These are phyloP conservation scores for Mirounga angustirostris DNA, from an alignment of 2,113 vertebrate species.

Conservation along the genomic window DNA sequence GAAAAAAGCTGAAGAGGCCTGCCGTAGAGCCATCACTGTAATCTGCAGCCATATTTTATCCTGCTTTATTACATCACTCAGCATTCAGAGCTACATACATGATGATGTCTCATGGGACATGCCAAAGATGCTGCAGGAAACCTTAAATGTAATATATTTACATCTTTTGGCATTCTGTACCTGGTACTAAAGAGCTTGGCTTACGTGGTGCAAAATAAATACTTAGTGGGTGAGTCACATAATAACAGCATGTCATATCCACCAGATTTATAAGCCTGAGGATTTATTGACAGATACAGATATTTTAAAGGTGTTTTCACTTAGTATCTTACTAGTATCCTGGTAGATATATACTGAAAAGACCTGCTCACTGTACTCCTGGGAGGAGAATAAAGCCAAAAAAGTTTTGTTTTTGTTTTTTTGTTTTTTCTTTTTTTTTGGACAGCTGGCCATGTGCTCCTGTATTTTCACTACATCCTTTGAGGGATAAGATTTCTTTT, in stretches of 20 bases:
- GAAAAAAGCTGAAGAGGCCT: slow-evolving; percentile 77
- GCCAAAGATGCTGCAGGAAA: slow-evolving; percentile 50
- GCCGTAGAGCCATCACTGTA: slow-evolving; percentile 60
- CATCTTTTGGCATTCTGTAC: slow-evolving; percentile 11
- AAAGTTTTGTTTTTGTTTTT: not conserved
- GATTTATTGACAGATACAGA: slow-evolving; percentile 23
- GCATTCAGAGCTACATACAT: slow-evolving; percentile 66
- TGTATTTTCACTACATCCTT: slow-evolving; percentile 45
- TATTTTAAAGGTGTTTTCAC: slow-evolving; percentile 60
- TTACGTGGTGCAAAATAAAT: slow-evolving; percentile 56
- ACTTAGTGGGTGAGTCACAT: not conserved
- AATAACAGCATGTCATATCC: not conserved
- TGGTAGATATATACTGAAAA: slow-evolving; percentile 8
- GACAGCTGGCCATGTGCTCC: slow-evolving; percentile 3
- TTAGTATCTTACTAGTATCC: slow-evolving; percentile 44
- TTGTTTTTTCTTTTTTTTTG: not conserved
- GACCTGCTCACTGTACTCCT: not conserved
- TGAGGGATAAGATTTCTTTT: slow-evolving; percentile 26
- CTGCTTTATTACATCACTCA: slow-evolving; percentile 74
- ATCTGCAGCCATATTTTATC: slow-evolving; percentile 72
- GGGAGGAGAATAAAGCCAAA: not conserved
- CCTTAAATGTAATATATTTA: slow-evolving; percentile 33
- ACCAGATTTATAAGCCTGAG: not conserved
- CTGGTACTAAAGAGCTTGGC: not conserved
- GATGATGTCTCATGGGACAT: slow-evolving; percentile 67